Evolutionary conservation across 1,140 invertebrate species (phyloP).

Genomic region (Scylla paramamosain): DNA sequence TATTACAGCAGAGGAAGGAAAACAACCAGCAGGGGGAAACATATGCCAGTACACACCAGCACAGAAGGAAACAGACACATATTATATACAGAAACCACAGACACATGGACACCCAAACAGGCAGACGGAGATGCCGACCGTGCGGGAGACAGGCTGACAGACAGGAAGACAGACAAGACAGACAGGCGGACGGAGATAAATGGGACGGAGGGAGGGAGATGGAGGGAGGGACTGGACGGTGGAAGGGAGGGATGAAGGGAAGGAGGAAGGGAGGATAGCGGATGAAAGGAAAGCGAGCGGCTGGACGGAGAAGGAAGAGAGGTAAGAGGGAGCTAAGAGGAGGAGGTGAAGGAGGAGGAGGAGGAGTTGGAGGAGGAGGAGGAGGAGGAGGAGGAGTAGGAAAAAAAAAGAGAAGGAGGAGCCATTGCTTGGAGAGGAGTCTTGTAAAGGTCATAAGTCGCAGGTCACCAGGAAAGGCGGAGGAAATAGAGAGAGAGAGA

Average conservation of each 20-base stretch:
- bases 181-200: too few relatives aligned
- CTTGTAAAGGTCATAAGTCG: neutral
- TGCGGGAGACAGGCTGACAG: neutral
- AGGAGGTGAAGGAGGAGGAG: too few relatives aligned
- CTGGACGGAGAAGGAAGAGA: too few relatives aligned
- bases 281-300: too few relatives aligned
- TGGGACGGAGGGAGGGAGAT: too few relatives aligned
- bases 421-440: neutral
- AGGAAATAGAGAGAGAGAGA: neutral
- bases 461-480: neutral
- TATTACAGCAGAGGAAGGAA: neutral
- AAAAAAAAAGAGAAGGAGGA: neutral
- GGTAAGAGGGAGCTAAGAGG: too few relatives aligned
- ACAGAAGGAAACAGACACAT: neutral
- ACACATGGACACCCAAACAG: neutral
- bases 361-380: neutral
- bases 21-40: neutral
- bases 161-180: too few relatives aligned
- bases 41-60: too few relatives aligned
- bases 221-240: too few relatives aligned
- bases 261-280: neutral
- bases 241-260: too few relatives aligned
- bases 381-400: too few relatives aligned
- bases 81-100: neutral
- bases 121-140: neutral